These are phyloP conservation scores for Agrochola litura DNA, from an alignment of 2,888 invertebrate genomes.

Conservation along the genomic window DNA sequence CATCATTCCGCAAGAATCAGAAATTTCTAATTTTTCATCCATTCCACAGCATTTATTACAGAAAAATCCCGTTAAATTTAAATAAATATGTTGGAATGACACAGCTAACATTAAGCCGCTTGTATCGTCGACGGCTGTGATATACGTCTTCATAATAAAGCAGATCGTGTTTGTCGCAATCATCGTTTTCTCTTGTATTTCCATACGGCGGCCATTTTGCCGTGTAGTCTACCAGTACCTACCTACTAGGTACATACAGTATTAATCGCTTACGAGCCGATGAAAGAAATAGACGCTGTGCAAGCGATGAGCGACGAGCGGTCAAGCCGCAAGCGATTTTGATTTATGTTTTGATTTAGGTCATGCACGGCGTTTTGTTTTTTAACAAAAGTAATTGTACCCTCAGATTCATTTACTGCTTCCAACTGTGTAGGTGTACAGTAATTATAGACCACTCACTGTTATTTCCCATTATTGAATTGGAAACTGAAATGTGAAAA, in stretches of 20 bases:
- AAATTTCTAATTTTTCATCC: neutral
- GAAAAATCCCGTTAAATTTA: constrained; percentile 36
- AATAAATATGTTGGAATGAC: constrained; percentile 7
- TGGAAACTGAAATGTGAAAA: constrained; percentile 9
- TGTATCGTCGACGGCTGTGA: constrained; percentile 7
- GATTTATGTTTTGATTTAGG: neutral
- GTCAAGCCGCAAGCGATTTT: neutral
- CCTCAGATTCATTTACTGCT: too few species aligned
- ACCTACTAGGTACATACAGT: constrained; percentile 51
- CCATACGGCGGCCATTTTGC: constrained; percentile 43
- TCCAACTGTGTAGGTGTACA: too few species aligned
- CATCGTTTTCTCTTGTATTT: constrained; percentile 52
- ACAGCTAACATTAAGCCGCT: constrained; percentile 7
- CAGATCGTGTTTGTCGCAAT: constrained; percentile 49
- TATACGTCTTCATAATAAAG: constrained; percentile 36
- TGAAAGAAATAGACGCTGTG: constrained; percentile 51
- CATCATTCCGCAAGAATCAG: neutral
- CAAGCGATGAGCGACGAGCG: constrained; percentile 24
- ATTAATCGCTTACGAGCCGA: constrained; percentile 58
- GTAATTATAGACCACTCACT: neutral
- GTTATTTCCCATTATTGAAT: constrained; percentile 7
- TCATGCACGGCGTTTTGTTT: too few species aligned
- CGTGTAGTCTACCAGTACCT: constrained; percentile 22
- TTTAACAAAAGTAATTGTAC: neutral
- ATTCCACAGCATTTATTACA: neutral